Evolutionary conservation across 2,113 vertebrate genomes (phyloP).

Genomic region (Cyphomyrus discorhynchus): DNA sequence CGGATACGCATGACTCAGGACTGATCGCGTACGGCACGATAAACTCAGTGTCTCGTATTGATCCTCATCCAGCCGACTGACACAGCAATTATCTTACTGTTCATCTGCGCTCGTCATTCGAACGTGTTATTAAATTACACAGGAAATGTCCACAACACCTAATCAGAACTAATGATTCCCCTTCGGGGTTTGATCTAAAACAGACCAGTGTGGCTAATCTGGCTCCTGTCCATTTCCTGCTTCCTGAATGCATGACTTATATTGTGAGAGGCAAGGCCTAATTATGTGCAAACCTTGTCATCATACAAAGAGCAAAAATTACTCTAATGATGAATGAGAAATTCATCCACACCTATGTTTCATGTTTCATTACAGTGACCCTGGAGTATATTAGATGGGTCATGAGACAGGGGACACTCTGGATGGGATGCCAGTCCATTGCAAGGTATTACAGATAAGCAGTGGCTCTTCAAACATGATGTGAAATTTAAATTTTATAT

Average conservation of each 20-base stretch:
- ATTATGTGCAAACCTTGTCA: neutral
- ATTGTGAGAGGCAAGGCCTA: neutral
- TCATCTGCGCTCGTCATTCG: conserved; percentile 24
- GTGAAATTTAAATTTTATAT: neutral
- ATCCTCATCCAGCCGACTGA: neutral
- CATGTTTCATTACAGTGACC: neutral
- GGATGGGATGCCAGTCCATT: neutral
- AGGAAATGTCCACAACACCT: conserved; percentile 45
- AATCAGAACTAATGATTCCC: conserved; percentile 33
- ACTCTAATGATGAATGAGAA: neutral
- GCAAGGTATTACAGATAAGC: neutral
- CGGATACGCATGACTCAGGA: neutral
- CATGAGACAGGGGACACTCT: neutral
- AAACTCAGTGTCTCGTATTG: neutral
- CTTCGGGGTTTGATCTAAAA: conserved; percentile 29
- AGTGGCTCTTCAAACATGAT: neutral
- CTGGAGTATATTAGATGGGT: neutral
- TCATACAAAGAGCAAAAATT: neutral
- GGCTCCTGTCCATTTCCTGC: conserved; percentile 1
- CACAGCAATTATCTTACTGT: conserved; percentile 30
- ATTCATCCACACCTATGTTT: neutral
- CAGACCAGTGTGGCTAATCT: conserved; percentile 23
- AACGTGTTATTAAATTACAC: conserved; percentile 44
- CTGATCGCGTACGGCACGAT: neutral
- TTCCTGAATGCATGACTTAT: neutral